These are phyloP conservation scores for Cartodere bifasciata DNA, from an alignment of 2,888 invertebrate species.

Conservation along the genomic window DNA sequence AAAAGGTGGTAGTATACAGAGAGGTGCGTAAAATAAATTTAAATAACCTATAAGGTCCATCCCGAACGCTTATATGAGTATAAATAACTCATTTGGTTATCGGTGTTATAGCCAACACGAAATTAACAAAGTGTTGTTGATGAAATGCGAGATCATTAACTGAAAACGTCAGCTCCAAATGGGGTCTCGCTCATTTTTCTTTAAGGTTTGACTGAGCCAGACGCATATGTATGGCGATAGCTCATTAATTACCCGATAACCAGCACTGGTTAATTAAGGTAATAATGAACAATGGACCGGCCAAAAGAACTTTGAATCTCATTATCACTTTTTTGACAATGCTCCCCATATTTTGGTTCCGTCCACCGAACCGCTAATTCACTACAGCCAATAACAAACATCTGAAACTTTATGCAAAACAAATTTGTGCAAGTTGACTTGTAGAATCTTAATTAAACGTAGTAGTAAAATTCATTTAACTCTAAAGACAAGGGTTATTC, in stretches of 20 bases:
- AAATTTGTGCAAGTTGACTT: too few species aligned
- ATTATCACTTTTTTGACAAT: too few species aligned
- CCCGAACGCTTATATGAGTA: conserved; percentile 7
- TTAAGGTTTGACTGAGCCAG: conserved; percentile 9
- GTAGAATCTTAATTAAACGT: too few species aligned
- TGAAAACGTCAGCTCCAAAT: conserved; percentile 10
- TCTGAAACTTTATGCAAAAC: too few species aligned
- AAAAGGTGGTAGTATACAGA: conserved; percentile 7
- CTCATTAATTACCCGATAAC: conserved; percentile 16
- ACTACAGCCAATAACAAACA: too few species aligned
- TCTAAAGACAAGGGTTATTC: too few species aligned
- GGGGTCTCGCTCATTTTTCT: conserved; percentile 11
- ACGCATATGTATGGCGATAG: conserved; percentile 8
- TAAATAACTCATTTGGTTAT: conserved; percentile 12
- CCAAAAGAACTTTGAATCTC: too few species aligned
- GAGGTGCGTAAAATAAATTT: conserved; percentile 5
- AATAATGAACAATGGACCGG: conserved; percentile 14
- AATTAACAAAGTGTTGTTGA: conserved; percentile 12
- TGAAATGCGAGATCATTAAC: conserved; percentile 13
- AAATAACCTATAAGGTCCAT: conserved; percentile 3
- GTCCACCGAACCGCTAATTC: too few species aligned
- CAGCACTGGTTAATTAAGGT: conserved; percentile 17
- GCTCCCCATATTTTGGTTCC: too few species aligned
- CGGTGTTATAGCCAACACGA: conserved; percentile 5
- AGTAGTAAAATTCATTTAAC: too few species aligned